phyloP scores from a whole-genome alignment of 2,113 vertebrate genomes.

The Equus quagga region DNA sequence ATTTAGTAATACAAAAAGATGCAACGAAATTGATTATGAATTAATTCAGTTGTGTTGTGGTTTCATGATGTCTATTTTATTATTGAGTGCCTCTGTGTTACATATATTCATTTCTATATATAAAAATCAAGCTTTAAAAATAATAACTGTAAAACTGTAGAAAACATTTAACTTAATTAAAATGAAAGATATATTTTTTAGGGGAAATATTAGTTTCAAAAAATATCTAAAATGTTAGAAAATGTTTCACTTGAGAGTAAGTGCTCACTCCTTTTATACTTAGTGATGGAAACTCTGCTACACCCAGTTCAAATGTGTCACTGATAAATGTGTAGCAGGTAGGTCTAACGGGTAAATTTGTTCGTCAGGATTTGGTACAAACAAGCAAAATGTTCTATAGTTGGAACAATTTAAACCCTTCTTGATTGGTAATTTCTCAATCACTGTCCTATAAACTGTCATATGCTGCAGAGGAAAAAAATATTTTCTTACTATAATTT shows the following conservation, averaged over 20 bases:
- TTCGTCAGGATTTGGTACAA: not conserved
- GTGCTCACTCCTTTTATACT: not conserved
- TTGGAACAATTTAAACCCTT: constrained; percentile 10
- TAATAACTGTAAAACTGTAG: not conserved
- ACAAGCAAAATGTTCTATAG: constrained; percentile 19
- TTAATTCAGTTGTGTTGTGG: not conserved
- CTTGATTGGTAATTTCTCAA: not conserved
- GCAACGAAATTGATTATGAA: not conserved
- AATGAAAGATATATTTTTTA: not conserved
- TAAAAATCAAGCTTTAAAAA: constrained; percentile 36
- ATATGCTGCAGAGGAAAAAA: not conserved
- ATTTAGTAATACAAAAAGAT: constrained; percentile 48
- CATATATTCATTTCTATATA: constrained; percentile 33
- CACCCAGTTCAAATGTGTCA: not conserved
- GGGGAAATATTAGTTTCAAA: not conserved
- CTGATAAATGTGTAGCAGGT: not conserved
- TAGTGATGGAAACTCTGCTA: constrained; percentile 39
- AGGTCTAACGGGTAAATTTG: not conserved
- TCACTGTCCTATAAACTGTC: not conserved
- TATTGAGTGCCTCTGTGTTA: not conserved
- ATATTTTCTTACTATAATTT: not conserved
- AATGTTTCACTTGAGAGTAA: constrained; percentile 5
- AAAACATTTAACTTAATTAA: not conserved
- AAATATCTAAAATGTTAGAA: constrained; percentile 27
- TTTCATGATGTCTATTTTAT: constrained; percentile 37